Conservation (phyloP, 2,113 vertebrate species). For the Sceloporus undulatus region DNA sequence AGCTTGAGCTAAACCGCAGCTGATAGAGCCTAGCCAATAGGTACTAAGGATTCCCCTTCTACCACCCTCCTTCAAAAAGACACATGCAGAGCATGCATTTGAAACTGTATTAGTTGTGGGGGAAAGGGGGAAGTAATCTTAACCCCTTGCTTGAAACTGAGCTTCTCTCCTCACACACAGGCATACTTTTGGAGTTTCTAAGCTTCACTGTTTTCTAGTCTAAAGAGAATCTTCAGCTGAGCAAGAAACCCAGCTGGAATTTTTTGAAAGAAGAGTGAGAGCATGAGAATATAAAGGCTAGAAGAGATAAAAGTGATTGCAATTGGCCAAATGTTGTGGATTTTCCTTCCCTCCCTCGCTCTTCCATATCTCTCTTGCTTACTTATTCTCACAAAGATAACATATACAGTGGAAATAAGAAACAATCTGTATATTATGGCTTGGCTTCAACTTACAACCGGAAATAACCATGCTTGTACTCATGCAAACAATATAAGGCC, state of each 20-base stretch:
- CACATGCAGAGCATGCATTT: conserved; percentile 61
- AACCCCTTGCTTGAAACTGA: conserved; percentile 57
- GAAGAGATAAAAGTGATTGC: background rate
- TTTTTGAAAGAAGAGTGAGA: background rate
- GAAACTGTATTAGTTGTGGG: conserved; percentile 68
- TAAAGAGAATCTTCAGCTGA: background rate
- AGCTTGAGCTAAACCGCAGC: conserved; percentile 75
- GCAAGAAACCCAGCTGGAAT: background rate
- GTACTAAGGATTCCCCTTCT: conserved; percentile 70
- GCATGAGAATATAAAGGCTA: background rate
- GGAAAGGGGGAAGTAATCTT: conserved; percentile 66
- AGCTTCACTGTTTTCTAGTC: background rate
- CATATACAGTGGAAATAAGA: background rate
- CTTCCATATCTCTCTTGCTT: too few relatives aligned
- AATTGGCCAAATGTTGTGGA: background rate
- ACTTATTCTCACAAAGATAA: background rate
- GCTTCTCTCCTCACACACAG: background rate
- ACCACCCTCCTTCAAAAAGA: conserved; percentile 68
- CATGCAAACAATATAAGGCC: background rate
- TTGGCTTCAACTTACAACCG: background rate
- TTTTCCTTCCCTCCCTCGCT: background rate
- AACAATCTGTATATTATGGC: background rate
- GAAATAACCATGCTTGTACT: background rate
- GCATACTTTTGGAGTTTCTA: background rate
- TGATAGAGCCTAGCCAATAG: conserved; percentile 77